Conservation (phyloP, 2,797 vertebrate species). For the Nasua narica region DNA sequence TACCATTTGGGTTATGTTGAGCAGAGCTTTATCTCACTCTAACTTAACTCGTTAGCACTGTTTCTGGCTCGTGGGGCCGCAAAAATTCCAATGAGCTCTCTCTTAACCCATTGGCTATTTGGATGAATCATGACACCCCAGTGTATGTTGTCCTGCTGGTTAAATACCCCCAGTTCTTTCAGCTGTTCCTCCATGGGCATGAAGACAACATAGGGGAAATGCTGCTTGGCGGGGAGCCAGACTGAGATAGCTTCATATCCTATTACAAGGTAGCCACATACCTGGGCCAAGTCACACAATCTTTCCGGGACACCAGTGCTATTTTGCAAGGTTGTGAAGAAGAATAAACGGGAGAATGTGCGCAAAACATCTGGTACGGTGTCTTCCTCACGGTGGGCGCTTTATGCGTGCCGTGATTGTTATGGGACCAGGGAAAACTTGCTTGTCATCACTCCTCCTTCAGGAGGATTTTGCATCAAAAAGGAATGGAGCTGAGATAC, state of each 20-base stretch:
- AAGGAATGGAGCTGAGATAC: not conserved
- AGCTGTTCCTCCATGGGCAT: not conserved
- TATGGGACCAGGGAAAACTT: not conserved
- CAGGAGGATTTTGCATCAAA: not conserved
- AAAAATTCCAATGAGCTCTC: not conserved
- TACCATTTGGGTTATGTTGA: not conserved
- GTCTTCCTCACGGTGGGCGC: not conserved
- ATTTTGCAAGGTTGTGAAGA: not conserved
- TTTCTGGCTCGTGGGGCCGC: not conserved
- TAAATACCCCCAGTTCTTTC: not conserved
- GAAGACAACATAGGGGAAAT: not conserved
- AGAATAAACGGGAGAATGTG: not conserved
- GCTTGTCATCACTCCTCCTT: not conserved
- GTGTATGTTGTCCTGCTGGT: not conserved
- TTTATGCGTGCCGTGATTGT: not conserved
- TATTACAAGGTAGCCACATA: not conserved
- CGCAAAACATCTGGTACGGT: not conserved
- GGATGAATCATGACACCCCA: not conserved
- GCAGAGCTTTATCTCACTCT: not conserved
- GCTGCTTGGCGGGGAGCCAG: not conserved
- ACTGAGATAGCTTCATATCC: not conserved
- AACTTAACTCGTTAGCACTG: not conserved
- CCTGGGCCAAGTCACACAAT: not conserved
- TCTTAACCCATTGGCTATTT: not conserved
- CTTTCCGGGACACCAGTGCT: not conserved